Conservation (phyloP, 2,888 invertebrate species). For the Plagodis dolabraria region DNA sequence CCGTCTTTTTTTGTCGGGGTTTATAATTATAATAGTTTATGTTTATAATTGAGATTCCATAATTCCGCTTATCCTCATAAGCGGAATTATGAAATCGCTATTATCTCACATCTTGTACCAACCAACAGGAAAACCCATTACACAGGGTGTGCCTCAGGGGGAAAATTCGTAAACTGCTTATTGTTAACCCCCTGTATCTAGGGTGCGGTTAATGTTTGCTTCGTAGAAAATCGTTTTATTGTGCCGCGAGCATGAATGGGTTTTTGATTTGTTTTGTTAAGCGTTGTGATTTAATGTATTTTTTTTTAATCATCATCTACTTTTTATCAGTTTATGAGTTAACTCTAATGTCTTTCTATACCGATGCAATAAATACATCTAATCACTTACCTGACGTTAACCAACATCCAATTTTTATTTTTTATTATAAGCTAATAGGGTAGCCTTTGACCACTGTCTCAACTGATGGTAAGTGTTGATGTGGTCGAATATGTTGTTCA, state of each 20-base stretch:
- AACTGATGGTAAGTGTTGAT: too few relatives aligned
- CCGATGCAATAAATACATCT: too few relatives aligned
- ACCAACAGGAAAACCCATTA: slow-evolving; percentile 38
- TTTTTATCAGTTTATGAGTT: not conserved
- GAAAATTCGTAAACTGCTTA: slow-evolving; percentile 38
- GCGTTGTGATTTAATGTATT: not conserved
- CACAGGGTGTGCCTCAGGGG: slow-evolving; percentile 36
- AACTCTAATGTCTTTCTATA: too few relatives aligned
- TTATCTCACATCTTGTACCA: slow-evolving; percentile 22
- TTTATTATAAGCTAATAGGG: too few relatives aligned
- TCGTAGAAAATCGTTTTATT: slow-evolving; percentile 25
- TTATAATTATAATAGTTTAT: too few relatives aligned
- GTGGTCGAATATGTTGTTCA: too few relatives aligned
- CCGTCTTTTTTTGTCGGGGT: too few relatives aligned
- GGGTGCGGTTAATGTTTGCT: slow-evolving; percentile 30
- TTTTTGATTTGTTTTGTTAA: slow-evolving; percentile 24
- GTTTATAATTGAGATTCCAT: too few relatives aligned
- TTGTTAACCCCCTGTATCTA: slow-evolving; percentile 37
- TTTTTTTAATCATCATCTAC: not conserved
- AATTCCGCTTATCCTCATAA: too few relatives aligned
- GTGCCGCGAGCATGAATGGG: slow-evolving; percentile 16
- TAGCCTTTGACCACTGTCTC: too few relatives aligned
- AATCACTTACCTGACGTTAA: too few relatives aligned
- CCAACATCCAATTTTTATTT: too few relatives aligned
- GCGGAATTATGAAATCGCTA: not conserved